phyloP scores from a whole-genome alignment of 2,797 vertebrate species.

The Hylomyscus alleni region DNA sequence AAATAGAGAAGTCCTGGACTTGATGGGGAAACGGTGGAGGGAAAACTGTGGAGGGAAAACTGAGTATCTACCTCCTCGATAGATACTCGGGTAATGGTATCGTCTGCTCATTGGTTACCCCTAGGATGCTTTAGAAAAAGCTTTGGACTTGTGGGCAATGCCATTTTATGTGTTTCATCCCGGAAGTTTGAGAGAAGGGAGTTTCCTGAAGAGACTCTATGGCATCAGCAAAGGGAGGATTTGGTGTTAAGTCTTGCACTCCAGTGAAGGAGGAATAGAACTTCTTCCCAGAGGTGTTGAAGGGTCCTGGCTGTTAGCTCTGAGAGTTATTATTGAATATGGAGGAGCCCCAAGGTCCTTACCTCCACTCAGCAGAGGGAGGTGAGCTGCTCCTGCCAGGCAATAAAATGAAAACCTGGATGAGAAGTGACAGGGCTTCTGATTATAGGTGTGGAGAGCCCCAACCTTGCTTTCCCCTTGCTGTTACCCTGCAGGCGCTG shows the following conservation, averaged over 20 bases:
- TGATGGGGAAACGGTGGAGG: not conserved
- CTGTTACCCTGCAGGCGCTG: too few species aligned
- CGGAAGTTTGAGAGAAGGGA: not conserved
- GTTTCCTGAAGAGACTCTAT: not conserved
- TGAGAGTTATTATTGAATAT: not conserved
- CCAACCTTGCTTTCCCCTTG: not conserved
- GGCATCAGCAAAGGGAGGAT: not conserved
- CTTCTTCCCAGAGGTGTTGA: not conserved
- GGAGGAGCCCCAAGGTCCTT: not conserved
- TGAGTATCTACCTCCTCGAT: too few species aligned
- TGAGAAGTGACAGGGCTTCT: not conserved
- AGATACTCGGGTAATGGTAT: not conserved
- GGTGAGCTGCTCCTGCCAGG: too few species aligned
- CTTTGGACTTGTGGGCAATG: not conserved
- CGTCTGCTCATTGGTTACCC: not conserved
- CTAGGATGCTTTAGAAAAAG: not conserved
- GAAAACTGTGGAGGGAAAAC: not conserved
- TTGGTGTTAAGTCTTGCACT: not conserved
- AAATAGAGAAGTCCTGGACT: not conserved
- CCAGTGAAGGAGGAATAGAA: not conserved
- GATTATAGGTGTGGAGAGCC: not conserved
- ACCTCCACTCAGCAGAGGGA: not conserved
- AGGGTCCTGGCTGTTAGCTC: not conserved
- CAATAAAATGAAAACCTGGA: not conserved
- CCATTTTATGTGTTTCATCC: not conserved